Evolutionary conservation across 2,113 vertebrate genomes (phyloP), one percentile per base, ranked within the genome.

Genomic region (Eptesicus fuscus): DNA sequence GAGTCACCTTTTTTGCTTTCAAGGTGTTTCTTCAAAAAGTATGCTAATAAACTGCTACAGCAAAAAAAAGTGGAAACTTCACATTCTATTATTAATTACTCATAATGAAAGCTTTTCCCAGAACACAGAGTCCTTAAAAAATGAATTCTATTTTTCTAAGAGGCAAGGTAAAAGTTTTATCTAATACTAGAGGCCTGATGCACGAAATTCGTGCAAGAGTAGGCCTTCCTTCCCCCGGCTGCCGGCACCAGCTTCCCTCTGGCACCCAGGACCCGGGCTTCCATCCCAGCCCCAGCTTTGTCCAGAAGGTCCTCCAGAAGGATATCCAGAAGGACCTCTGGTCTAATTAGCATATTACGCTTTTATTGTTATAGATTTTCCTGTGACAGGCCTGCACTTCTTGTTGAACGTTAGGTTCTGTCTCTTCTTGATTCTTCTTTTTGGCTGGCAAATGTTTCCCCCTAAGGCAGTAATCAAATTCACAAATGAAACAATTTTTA

Each of bases 71-170:
- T 30, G 32, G 30, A 44, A 42, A 59, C 32, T 53, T 95, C 59
- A 80, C 77, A 42, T 89, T 61, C 32, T 74, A 28, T n/a, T 86
- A 90, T 90, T 73, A 87, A 96, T 97, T 97, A 94, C 96, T 96
- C 71, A 92, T 82, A 30, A 70, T 56, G 51, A 61, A 77, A 74
- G 74, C 35, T 83, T 90, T 73, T 42, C 32, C 25, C 74, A 74
- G 73, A 90, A 73, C 67, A 88, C 10, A 2, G 9, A 84, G 42
- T 87, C 47, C 22, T 65, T 94, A 88, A 74, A 73, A 74, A 71
- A 80, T 67, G 44, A 44, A 70, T 85, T 83, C 49, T 79, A 65
- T 49, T 88, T 94, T 83, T 93, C 87, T 89, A 93, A 82, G 74
- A 67, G 10, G 9, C 47, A 28, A 93, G 65, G 49, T 56, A 76